Evolutionary conservation across 2,113 vertebrate genomes (phyloP), one percentile per base, ranked within the genome.

Genomic region (Sapayoa aenigma): DNA sequence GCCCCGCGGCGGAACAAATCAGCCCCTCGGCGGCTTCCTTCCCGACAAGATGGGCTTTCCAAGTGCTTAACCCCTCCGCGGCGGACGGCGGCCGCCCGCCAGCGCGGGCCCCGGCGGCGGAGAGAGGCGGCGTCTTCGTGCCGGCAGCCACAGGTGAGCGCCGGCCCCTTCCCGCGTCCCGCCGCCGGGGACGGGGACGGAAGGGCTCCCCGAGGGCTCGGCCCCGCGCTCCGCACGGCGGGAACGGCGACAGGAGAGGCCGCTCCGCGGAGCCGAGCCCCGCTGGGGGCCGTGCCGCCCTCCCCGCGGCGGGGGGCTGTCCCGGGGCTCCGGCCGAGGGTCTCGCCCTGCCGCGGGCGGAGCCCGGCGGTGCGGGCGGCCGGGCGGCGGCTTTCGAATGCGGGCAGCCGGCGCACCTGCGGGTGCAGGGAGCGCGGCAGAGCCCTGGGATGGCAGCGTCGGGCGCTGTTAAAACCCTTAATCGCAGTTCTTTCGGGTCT

Each of bases 31-130:
- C 96, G 80, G 91, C 90, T 81, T 80, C 96, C 69, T 97, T 90
- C 60, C 94, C 96, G 42, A 83, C 96, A 44, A 96, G 96, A n/a
- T 98, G 98, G 98, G 97, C 97, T 85, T 97, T 97, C 76, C 98
- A 98, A 69, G 97, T 96, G 60, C 93, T 97, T 69, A 90, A 87
- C 90, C 96, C 97, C 59, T 68, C 95, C 21, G 88, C 90, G 19
- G 80, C 78, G 42, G 97, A 95, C 77, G 35, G 94, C 77, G 53
- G 93, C 9, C 89, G 94, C 75, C 94, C 89, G 76, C 92, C 94
- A 4, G 97, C 93, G 66, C 97, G 93, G 73, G 68, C 82, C 59
- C 60, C 87, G 79, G 75, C 92, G 42, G 96, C 65, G 28, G 88
- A 96, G n/a, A 87, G 85, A 80, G 89, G 71, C 81, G 49, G 93